Base-by-base conservation (phyloP, 1,140 invertebrate species). In the Papilio aristodemus region DNA sequence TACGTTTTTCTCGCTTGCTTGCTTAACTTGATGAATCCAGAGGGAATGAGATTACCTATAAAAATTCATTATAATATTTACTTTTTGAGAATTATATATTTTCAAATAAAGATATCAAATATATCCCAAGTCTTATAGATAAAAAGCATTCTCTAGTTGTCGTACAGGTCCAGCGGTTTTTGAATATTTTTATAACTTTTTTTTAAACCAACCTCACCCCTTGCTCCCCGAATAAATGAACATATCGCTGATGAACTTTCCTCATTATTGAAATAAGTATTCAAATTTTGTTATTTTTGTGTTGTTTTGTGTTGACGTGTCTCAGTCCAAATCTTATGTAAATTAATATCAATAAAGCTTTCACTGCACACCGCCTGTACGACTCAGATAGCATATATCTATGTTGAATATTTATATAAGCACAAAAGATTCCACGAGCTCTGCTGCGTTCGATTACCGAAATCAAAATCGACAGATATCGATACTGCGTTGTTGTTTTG, bases 391-490 rank as follows among this genome's bases (percentile, higher is more conserved):
- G 19, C n/a, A n/a, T 54, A 66, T 46, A 66, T 46, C 63, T 46
- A 14, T 32, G 13, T 66, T 46, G 41, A 66, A 66, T 66, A 66
- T 66, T 66, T 66, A 66, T 66, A 66, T 67, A 46, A 69, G 66
- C 54, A 62, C 67, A 75, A 71, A 43, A 58, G 57, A 68, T 41
- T 69, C 59, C 68, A 75, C 39, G 70, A 46, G 63, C 63, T 72
- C 69, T 73, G 63, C 68, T 58, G 58, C 63, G 73, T 72, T 71
- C 77, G 78, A 83, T 85, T 80, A 78, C 75, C 77, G 70, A 85
- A 81, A 83, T 80, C 80, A 80, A 79, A 83, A 79, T 81, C 79
- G 77, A 85, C 76, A 79, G 83, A 79, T 83, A 85, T 84, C 75
- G 79, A 86, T 86, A 84, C 71, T 68, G 68, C 74, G 69, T 72